Evolutionary conservation across 2,113 vertebrate species (phyloP).

Genomic region (western clawed frog (Xenopus tropicalis)): DNA sequence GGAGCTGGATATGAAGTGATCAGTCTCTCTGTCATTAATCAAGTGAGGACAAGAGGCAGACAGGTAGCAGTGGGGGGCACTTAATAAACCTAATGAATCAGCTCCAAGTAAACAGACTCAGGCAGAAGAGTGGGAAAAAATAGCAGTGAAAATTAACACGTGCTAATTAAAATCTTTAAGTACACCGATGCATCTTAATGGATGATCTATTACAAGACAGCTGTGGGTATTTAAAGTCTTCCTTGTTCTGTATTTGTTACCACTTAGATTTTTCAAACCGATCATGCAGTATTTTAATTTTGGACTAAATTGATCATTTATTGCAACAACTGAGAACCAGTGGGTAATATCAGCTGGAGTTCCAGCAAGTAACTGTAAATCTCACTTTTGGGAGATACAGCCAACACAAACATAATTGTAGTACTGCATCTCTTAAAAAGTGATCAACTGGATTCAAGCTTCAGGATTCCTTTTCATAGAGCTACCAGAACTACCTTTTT

Average conservation of each 20-base stretch:
- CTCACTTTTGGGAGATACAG: too few species aligned
- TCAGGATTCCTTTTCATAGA: too few species aligned
- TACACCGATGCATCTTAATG: slow-evolving; percentile 41
- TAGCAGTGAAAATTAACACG: slow-evolving; percentile 18
- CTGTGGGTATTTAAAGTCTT: slow-evolving; percentile 31
- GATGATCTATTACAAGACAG: slow-evolving; percentile 40
- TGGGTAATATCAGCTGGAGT: too few species aligned
- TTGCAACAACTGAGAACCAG: neutral
- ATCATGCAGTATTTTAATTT: neutral
- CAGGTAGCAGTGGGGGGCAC: slow-evolving; percentile 17
- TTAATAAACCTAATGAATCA: slow-evolving; percentile 39
- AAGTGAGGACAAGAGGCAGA: slow-evolving; percentile 31
- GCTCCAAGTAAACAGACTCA: slow-evolving; percentile 31
- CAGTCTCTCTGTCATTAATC: slow-evolving; percentile 42
- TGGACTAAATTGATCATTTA: neutral
- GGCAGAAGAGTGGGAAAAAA: slow-evolving; percentile 31
- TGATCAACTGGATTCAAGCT: too few species aligned
- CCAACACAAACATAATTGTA: too few species aligned
- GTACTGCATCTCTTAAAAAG: too few species aligned
- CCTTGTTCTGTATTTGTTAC: neutral
- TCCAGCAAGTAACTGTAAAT: too few species aligned
- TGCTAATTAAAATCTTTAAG: slow-evolving; percentile 9
- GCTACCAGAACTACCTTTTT: too few species aligned
- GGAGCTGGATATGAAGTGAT: slow-evolving; percentile 23
- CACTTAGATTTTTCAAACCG: neutral